Evolutionary conservation across 2,113 vertebrate species (phyloP).

Genomic region (Marmota flaviventris): DNA sequence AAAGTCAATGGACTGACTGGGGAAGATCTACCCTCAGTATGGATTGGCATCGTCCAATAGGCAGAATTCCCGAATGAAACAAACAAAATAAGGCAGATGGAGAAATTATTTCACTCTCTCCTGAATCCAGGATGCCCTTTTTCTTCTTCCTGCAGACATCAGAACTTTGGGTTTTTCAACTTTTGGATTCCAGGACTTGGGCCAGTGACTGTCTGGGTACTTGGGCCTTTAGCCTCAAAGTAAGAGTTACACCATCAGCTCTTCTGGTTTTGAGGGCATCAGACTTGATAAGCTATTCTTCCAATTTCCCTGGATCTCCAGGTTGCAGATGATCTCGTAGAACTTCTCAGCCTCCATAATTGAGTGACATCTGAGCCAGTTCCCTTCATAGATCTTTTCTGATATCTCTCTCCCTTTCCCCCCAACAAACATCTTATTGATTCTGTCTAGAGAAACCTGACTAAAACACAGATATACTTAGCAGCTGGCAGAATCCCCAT

Average conservation of each 20-base stretch:
- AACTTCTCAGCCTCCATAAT: too few relatives aligned
- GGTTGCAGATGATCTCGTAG: background rate
- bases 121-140: too few relatives aligned
- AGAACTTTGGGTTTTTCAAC: too few relatives aligned
- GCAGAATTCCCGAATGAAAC: too few relatives aligned
- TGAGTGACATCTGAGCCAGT: background rate
- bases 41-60: too few relatives aligned
- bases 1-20: too few relatives aligned
- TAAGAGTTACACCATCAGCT: background rate
- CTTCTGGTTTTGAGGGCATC: background rate
- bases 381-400: background rate
- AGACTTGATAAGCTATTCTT: background rate
- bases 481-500: background rate
- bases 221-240: background rate
- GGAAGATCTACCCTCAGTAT: too few relatives aligned
- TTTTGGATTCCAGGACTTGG: too few relatives aligned
- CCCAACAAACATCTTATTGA: background rate
- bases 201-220: background rate
- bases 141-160: too few relatives aligned
- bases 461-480: background rate
- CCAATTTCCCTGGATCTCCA: background rate
- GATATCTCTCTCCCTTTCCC: background rate
- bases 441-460: background rate
- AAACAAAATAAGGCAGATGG: too few relatives aligned
- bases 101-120: too few relatives aligned